Conservation (phyloP, 1,140 invertebrate genomes). For the Mercenaria mercenaria region DNA sequence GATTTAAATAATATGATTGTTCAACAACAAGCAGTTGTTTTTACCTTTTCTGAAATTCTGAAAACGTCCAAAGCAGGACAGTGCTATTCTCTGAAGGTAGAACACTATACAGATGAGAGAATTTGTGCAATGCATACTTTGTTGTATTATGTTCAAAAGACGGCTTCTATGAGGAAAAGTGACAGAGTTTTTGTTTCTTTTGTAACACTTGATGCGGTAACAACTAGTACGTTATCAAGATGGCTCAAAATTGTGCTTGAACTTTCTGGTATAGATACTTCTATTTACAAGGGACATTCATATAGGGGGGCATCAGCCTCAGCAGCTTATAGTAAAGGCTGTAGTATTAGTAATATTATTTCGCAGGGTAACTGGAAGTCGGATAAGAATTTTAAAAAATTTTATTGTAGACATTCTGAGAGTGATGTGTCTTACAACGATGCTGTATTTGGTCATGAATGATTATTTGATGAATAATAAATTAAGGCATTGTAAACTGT, state of each 20-base stretch:
- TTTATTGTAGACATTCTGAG: background rate
- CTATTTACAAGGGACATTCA: conserved; percentile 7
- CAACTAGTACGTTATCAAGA: background rate
- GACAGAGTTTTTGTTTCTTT: background rate
- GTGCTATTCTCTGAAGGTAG: background rate
- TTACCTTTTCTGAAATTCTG: background rate
- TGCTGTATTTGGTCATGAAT: too few relatives aligned
- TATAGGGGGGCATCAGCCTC: background rate
- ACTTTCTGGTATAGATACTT: background rate
- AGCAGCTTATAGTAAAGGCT: background rate
- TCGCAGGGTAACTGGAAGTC: background rate
- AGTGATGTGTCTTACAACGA: background rate
- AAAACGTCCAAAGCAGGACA: background rate
- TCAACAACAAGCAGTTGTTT: background rate
- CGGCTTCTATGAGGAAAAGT: background rate
- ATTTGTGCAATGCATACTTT: conserved; percentile 10
- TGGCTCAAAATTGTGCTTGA: background rate
- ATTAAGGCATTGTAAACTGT: too few relatives aligned
- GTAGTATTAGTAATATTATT: background rate
- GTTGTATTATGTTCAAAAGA: background rate
- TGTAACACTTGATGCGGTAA: background rate
- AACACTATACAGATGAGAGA: background rate
- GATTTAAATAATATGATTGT: conserved; percentile 14
- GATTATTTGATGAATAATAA: too few relatives aligned
- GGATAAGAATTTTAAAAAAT: background rate